phyloP scores from a whole-genome alignment of 2,797 vertebrate genomes.

The Anolis apletophallus region DNA sequence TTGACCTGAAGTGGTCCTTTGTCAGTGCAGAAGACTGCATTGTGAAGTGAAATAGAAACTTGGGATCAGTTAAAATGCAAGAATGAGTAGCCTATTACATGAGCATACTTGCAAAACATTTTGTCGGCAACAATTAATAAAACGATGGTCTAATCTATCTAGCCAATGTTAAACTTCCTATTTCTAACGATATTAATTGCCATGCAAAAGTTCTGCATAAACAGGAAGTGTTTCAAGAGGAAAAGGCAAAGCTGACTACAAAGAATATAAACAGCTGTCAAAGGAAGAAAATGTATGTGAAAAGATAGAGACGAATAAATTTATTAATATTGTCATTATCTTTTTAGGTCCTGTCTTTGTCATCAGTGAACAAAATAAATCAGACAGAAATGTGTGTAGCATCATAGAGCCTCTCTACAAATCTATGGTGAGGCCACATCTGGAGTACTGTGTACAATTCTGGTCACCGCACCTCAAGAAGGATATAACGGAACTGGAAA shows the following conservation, averaged over 20 bases:
- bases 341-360: constrained; percentile 54
- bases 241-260: constrained; percentile 44
- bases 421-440: too few species aligned
- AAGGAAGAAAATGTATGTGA: constrained; percentile 34
- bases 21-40: background rate
- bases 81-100: background rate
- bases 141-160: constrained; percentile 13
- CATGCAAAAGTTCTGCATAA: constrained; percentile 43
- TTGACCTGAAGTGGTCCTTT: background rate
- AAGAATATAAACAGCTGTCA: constrained; percentile 56
- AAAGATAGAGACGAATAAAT: constrained; percentile 49
- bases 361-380: constrained; percentile 51
- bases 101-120: background rate
- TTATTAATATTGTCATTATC: constrained; percentile 60
- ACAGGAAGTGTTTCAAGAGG: constrained; percentile 56
- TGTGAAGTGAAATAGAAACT: too few species aligned
- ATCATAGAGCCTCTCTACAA: constrained; percentile 6
- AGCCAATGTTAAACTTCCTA: constrained; percentile 38
- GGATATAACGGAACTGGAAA: too few species aligned
- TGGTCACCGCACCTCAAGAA: too few species aligned
- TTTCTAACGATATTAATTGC: constrained; percentile 42
- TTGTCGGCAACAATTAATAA: background rate
- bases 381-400: constrained; percentile 19
- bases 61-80: too few species aligned
- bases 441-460: too few species aligned